Base-by-base conservation (phyloP, 2,888 invertebrate species). In the Sipha maydis region DNA sequence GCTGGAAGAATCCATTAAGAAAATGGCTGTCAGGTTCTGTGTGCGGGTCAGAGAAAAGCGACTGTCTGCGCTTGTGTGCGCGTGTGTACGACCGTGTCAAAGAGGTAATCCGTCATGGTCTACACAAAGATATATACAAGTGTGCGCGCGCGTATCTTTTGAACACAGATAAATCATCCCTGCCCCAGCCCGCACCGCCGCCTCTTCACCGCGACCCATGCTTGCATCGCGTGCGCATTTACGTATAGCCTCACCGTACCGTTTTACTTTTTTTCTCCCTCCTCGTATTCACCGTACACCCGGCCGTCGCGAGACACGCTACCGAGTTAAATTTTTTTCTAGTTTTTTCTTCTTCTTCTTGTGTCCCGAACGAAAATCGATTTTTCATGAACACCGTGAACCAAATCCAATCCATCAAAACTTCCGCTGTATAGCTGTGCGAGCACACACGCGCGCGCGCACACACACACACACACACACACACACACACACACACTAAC, bases 161-260 rank as follows among this genome's bases (percentile, higher is more conserved):
- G 85, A 85, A 85, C 79, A 71, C 71, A 85, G 85, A 85, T 85
- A 85, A 85, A 85, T 85, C 85, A 85, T 85, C 85, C 85, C 85
- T 85, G 69, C 71, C 85, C 54, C 34, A 8, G 48, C 28, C 71
- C 41, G 19, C 69, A 19, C 48, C 71, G 28, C 28, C 54, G 11
- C 73, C 34, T 3, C 34, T 54, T 56, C 9, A 54, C 69, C n/a
- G 19, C 82, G 34, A 31, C 71, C 71, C 54, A n/a, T 48, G 48
- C 48, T 48, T 14, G 1, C 0, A 48, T 48, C n/a, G 21, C 48
- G 28, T 28, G 48, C 79, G 79, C 17, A 28, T 54, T 25, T 54
- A 11, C 34, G 25, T 9, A 28, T 73, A 71, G 75, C 31, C 34
- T 54, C n/a, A 56, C 31, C 56, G 31, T 19, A 54, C 31, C 61